These are phyloP conservation scores for Fistularia commersonii DNA, from an alignment of 2,797 vertebrate species.

Conservation along the genomic window DNA sequence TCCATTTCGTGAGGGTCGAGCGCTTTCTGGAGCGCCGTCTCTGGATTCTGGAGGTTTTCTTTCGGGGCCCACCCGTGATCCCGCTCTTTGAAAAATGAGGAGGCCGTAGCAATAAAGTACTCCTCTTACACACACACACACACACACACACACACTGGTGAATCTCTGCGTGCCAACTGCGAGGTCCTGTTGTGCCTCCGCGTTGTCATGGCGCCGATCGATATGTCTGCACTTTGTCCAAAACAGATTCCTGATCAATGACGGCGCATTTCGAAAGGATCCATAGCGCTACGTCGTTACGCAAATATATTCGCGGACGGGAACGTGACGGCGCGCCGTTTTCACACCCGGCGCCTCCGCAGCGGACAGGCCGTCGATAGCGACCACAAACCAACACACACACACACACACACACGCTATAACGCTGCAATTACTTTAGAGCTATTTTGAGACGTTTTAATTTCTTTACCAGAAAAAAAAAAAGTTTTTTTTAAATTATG, in stretches of 20 bases:
- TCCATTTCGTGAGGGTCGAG: conserved; percentile 57
- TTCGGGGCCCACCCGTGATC: conserved; percentile 66
- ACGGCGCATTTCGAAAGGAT: conserved; percentile 27
- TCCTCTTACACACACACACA: conserved; percentile 6
- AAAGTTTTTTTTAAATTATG: too few relatives aligned
- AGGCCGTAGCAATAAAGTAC: conserved; percentile 61
- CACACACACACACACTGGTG: conserved; percentile 11
- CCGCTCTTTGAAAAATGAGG: conserved; percentile 65
- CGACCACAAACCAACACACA: too few relatives aligned
- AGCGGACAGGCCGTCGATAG: too few relatives aligned
- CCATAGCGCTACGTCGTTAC: conserved; percentile 17
- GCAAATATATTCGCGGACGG: conserved; percentile 7
- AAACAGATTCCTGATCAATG: conserved; percentile 50
- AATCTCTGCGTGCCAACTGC: conserved; percentile 5
- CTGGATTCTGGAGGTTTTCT: conserved; percentile 55
- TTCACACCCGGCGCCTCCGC: conserved; percentile 17
- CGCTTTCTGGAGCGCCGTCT: conserved; percentile 61
- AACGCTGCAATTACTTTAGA: too few relatives aligned
- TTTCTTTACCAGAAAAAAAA: too few relatives aligned
- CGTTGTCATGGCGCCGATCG: conserved; percentile 51
- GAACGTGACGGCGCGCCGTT: conserved; percentile 6
- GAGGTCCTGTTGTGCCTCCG: conserved; percentile 39
- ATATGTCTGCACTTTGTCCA: conserved; percentile 55
- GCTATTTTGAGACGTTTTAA: too few relatives aligned
- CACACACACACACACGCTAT: too few relatives aligned